Conservation (phyloP, 2,113 vertebrate species). For the Phasianus colchicus region DNA sequence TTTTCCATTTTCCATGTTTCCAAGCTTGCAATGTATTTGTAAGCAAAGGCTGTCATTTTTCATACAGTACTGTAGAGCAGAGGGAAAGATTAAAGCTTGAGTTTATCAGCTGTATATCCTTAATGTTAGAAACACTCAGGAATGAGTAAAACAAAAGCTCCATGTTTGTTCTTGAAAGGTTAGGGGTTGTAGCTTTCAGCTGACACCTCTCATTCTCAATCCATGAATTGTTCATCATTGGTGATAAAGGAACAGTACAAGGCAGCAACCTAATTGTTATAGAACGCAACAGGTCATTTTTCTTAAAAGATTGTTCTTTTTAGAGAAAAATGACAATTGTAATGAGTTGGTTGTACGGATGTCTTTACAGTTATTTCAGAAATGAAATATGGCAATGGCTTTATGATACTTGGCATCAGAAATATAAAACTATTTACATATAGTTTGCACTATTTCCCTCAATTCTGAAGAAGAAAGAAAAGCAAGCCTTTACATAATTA, state of each 20-base stretch:
- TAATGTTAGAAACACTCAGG: neutral
- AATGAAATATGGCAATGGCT: neutral
- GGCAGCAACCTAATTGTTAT: neutral
- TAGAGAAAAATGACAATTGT: neutral
- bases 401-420: neutral
- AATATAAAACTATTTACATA: neutral
- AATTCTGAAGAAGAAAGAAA: neutral
- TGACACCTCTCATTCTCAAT: neutral
- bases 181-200: neutral
- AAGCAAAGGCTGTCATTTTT: slow-evolving; percentile 84
- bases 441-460: neutral
- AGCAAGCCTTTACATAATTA: neutral
- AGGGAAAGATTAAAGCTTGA: slow-evolving; percentile 12
- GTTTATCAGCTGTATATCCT: neutral
- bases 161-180: neutral
- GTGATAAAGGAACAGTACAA: neutral
- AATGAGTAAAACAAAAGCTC: neutral
- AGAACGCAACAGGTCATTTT: accelerated
- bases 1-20: slow-evolving; percentile 88
- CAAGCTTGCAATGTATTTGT: slow-evolving; percentile 85
- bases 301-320: neutral
- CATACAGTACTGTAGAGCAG: slow-evolving; percentile 84
- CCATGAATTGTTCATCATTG: neutral
- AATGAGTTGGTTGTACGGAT: neutral
- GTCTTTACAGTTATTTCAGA: neutral